These are phyloP conservation scores for Melanocharis versteri DNA, from an alignment of 2,113 vertebrate genomes.

Conservation along the genomic window DNA sequence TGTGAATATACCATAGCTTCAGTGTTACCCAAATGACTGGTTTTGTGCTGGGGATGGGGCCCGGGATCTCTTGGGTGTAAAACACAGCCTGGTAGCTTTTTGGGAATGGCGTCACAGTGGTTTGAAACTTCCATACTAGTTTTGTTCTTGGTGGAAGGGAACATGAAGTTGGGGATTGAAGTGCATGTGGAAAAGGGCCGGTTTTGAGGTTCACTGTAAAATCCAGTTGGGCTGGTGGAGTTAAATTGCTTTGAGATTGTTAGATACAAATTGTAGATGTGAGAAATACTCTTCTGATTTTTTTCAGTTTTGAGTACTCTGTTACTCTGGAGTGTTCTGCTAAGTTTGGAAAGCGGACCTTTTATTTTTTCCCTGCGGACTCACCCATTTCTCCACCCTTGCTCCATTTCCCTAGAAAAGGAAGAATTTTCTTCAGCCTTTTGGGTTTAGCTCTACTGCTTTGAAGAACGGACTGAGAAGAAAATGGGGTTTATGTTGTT, in stretches of 20 bases:
- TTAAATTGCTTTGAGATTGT: background rate
- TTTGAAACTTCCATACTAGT: background rate
- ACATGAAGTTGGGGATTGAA: background rate
- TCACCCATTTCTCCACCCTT: rapidly evolving
- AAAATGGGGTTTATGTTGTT: background rate
- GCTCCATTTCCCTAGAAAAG: background rate
- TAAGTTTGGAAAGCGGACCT: background rate
- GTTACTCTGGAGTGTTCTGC: background rate
- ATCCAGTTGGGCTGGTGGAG: background rate
- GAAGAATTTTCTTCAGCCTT: background rate
- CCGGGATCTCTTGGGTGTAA: background rate
- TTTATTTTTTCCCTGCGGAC: background rate
- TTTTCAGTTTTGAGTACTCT: background rate
- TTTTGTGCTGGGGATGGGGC: background rate
- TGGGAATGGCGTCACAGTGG: rapidly evolving
- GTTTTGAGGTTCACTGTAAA: background rate
- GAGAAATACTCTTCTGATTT: background rate
- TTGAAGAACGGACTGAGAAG: background rate
- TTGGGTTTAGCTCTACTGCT: background rate
- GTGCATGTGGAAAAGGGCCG: background rate
- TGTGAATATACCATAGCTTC: background rate
- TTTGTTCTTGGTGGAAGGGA: background rate
- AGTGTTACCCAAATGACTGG: background rate
- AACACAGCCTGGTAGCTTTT: background rate
- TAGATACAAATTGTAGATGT: background rate